phyloP scores from a whole-genome alignment of 35 echinoderm and acorn worm genomes.

The Amphiura filiformis region DNA sequence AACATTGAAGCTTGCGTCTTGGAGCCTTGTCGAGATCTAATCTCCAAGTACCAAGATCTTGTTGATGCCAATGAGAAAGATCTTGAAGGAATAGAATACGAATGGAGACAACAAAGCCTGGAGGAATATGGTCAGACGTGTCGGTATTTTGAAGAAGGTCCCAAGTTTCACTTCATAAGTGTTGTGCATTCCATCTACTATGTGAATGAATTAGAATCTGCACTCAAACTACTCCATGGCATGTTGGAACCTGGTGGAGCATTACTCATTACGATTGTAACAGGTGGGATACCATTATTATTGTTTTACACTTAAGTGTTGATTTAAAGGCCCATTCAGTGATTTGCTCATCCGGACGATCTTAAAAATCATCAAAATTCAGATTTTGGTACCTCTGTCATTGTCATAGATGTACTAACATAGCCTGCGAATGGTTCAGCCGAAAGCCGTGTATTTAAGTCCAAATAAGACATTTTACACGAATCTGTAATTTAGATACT shows the following conservation, averaged over 20 bases:
- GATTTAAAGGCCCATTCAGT: too few species aligned
- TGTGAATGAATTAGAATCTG: not conserved
- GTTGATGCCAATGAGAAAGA: not conserved
- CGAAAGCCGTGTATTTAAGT: too few species aligned
- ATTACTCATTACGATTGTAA: not conserved
- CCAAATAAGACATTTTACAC: too few species aligned
- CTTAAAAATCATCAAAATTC: too few species aligned
- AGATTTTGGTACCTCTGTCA: too few species aligned
- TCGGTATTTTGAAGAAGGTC: not conserved
- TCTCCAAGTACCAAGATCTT: conserved; percentile 15
- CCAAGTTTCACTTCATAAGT: conserved; percentile 39
- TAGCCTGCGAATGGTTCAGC: too few species aligned
- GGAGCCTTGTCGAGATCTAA: conserved; percentile 7
- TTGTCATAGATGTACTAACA: too few species aligned
- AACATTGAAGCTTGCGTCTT: not conserved
- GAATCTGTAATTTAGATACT: too few species aligned
- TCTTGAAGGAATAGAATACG: not conserved
- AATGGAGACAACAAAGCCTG: conserved; percentile 16
- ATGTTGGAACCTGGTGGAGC: conserved; percentile 23
- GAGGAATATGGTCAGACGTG: not conserved
- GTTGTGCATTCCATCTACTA: conserved; percentile 38
- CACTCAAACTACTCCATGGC: not conserved
- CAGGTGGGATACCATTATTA: conserved; percentile 4
- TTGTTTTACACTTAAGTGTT: too few species aligned
- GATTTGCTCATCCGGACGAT: too few species aligned